Conservation (phyloP, 2,113 vertebrate genomes). For the Epinephelus lanceolatus region DNA sequence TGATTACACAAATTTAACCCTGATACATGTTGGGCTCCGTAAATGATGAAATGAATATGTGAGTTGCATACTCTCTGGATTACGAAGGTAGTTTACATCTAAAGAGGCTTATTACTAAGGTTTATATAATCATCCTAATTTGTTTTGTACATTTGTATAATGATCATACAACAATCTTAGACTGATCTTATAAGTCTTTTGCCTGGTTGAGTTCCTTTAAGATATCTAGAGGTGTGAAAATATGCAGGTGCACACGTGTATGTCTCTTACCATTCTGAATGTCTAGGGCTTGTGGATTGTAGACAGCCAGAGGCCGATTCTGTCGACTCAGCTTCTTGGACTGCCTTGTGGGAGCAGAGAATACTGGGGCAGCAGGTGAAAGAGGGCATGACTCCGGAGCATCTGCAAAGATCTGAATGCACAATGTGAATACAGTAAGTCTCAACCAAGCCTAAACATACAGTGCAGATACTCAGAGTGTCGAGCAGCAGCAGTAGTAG, state of each 20-base stretch:
- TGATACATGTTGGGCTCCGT: neutral
- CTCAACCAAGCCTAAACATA: slow-evolving; percentile 16
- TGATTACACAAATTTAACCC: neutral
- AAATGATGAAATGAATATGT: slow-evolving; percentile 11
- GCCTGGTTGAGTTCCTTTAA: neutral
- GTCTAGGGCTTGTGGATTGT: slow-evolving; percentile 92
- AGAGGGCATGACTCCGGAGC: slow-evolving; percentile 86
- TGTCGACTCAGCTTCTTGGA: slow-evolving; percentile 91
- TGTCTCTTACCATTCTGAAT: slow-evolving; percentile 90
- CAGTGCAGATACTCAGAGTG: slow-evolving; percentile 11
- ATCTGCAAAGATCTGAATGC: slow-evolving; percentile 94
- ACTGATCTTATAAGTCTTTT: neutral
- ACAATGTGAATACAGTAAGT: slow-evolving; percentile 60
- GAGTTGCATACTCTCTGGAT: neutral
- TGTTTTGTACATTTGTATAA: neutral
- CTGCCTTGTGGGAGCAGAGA: slow-evolving; percentile 92
- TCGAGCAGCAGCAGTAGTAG: slow-evolving; percentile 37
- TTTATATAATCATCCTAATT: neutral
- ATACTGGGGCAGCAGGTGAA: slow-evolving; percentile 81
- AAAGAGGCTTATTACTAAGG: neutral
- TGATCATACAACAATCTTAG: too few relatives aligned
- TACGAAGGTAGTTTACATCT: neutral
- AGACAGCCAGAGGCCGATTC: slow-evolving; percentile 94
- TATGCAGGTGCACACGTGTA: slow-evolving; percentile 16
- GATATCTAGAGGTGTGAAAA: slow-evolving; percentile 15